phyloP scores from a whole-genome alignment of 2,797 vertebrate species.

The Crenichthys baileyi region DNA sequence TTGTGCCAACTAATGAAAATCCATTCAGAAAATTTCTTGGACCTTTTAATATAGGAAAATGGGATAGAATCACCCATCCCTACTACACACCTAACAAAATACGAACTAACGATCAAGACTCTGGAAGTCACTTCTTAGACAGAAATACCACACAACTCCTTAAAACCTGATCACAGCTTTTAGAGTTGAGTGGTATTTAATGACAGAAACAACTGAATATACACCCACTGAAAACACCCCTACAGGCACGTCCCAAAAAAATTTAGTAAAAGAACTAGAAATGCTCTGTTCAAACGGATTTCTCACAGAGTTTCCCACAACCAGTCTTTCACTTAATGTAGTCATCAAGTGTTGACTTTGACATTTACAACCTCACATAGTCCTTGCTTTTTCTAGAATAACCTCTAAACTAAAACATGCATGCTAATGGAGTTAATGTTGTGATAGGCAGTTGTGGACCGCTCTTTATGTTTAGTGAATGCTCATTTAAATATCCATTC shows the following conservation, averaged over 20 bases:
- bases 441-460: conserved; percentile 27
- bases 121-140: not conserved
- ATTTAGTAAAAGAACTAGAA: not conserved
- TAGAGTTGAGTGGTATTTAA: not conserved
- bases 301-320: not conserved
- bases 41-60: not conserved
- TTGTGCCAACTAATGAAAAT: not conserved
- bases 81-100: not conserved
- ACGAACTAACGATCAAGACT: not conserved
- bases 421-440: conserved; percentile 9
- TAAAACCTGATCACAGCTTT: not conserved
- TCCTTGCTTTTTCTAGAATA: not conserved
- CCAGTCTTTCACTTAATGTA: not conserved
- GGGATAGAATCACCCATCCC: not conserved
- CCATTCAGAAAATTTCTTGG: not conserved
- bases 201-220: not conserved
- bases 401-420: conserved; percentile 1
- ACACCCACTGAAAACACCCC: not conserved
- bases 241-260: not conserved
- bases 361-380: not conserved
- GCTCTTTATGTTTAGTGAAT: conserved; percentile 46
- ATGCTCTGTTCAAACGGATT: not conserved
- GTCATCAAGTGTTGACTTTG: not conserved
- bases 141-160: not conserved
- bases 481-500: conserved; percentile 65